phyloP scores from a whole-genome alignment of 1,140 invertebrate genomes.

The Myzus persicae region DNA sequence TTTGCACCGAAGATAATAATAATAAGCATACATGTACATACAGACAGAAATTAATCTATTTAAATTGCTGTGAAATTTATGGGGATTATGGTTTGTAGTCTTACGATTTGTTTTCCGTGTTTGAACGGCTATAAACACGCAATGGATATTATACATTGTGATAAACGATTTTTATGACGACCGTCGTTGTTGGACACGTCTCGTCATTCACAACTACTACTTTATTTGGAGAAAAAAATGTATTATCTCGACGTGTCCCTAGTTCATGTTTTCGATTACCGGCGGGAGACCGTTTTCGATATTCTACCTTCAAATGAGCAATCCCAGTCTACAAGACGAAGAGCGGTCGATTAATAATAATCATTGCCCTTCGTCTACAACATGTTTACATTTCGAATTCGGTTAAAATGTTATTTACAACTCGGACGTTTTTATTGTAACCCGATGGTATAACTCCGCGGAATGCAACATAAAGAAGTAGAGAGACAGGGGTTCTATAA shows the following conservation, averaged over 20 bases:
- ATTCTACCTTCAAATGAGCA: not conserved
- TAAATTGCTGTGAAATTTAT: not conserved
- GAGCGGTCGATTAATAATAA: conserved; percentile 52
- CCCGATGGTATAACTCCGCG: not conserved
- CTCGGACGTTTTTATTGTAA: conserved; percentile 49
- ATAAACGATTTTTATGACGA: conserved; percentile 22
- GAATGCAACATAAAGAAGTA: not conserved
- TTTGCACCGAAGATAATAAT: not conserved
- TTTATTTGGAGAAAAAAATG: not conserved
- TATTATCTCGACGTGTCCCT: conserved; percentile 5
- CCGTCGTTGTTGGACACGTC: not conserved
- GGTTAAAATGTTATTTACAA: conserved; percentile 41
- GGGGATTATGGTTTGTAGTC: not conserved
- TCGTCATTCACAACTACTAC: not conserved
- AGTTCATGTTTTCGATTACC: conserved; percentile 14
- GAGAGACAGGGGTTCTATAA: not conserved
- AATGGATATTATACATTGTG: not conserved
- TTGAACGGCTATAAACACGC: not conserved
- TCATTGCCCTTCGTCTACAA: conserved; percentile 1
- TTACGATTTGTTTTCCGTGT: not conserved
- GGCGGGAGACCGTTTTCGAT: conserved; percentile 12
- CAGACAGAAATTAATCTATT: not conserved
- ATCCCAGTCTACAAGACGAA: not conserved
- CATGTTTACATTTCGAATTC: conserved; percentile 53
- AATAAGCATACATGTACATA: not conserved